Percentiles rank a stretch among this genome's conserved stretches.
phyloP scores from a whole-genome alignment of 2,797 vertebrate genomes.

The Nothura maculosa region DNA sequence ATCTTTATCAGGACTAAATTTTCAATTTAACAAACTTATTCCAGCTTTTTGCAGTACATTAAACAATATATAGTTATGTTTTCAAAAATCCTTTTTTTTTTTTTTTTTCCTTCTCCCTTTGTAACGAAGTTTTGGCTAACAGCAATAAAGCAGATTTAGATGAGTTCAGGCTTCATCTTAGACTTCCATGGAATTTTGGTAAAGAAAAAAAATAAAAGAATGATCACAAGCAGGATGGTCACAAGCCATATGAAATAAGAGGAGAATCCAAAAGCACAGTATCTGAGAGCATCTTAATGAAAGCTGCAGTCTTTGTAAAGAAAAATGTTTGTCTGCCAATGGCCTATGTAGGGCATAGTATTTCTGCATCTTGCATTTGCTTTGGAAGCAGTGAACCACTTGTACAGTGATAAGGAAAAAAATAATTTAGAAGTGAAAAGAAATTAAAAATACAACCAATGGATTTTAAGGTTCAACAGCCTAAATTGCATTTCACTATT shows the following conservation, averaged over 20 bases:
- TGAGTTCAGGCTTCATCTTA: neutral
- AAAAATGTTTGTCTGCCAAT: neutral
- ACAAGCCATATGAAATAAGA: neutral
- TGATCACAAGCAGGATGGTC: neutral
- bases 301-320: neutral
- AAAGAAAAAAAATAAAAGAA: neutral
- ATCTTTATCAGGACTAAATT: neutral
- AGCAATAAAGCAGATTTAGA: neutral
- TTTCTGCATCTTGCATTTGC: neutral
- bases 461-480: neutral
- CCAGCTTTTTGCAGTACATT: neutral
- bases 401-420: neutral
- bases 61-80: neutral
- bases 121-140: neutral
- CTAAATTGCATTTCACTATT: neutral
- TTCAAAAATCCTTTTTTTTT: neutral
- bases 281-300: neutral
- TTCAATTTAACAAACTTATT: neutral
- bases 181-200: neutral
- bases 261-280: neutral
- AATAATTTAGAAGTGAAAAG: neutral
- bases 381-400: neutral
- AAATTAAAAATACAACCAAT: neutral
- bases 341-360: neutral
- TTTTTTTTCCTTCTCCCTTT: neutral